Base-by-base conservation (phyloP, 2,113 vertebrate species). In the Seriola quinqueradiata region DNA sequence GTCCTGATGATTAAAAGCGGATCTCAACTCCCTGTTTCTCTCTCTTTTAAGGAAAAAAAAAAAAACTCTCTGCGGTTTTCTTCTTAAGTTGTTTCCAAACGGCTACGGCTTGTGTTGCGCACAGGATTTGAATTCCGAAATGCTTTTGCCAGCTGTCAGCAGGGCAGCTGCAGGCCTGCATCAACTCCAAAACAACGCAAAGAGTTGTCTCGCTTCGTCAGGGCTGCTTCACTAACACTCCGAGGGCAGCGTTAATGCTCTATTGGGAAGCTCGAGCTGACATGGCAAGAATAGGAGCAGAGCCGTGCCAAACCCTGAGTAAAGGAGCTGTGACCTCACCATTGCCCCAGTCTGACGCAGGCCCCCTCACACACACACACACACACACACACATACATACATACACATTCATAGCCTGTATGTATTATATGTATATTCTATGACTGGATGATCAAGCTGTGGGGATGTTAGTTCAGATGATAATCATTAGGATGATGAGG, bases 111-210 rank as follows among this genome's bases (percentile, higher is more conserved):
- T 42, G 71, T 40, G 28, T 85, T 84, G 75, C 86, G 86, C 84
- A 81, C 89, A 83, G 81, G 75, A 44, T 83, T 84, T 79, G 83
- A 78, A 77, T 90, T 77, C 85, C 84, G n/a, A 76, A 90, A 92
- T 90, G 87, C 70, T 73, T 87, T 87, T 75, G 80, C 86, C 90
- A 93, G 90, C 90, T 93, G 91, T 93, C 93, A 94, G 46, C 83
- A 69, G 87, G 90, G 81, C 93, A 92, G 93, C 89, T 92, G 85
- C 84, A n/a, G 89, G 82, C 83, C 89, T 70, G 73, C 79, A 44
- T 65, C 67, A 65, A 36, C 48, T 64, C 75, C 67, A 16, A 36
- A 78, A 54, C 81, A 68, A 70, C 58, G 42, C n/a, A 8, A 9
- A 58, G 54, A 83, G 46, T 65, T 75, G 72, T 52, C 77, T 55